Percentiles rank a stretch among this genome's conserved stretches.
phyloP scores from a whole-genome alignment of 2,113 vertebrate genomes.

The Dipodomys ordii region DNA sequence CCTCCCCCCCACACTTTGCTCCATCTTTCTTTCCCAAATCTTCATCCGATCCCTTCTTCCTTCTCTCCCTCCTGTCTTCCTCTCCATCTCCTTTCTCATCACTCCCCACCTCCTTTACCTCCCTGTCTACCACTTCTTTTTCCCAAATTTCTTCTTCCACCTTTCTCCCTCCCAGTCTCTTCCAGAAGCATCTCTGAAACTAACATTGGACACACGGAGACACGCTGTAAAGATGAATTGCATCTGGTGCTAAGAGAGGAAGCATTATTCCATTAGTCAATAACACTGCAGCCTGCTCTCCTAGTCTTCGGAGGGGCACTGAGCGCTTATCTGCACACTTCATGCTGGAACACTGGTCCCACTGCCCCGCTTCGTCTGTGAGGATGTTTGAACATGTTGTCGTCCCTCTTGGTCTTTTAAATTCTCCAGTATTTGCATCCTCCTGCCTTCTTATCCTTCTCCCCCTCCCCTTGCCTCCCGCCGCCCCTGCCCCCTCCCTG shows the following conservation, averaged over 20 bases:
- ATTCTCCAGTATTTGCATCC: not conserved
- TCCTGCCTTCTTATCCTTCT: not conserved
- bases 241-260: not conserved
- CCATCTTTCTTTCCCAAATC: not conserved
- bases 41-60: not conserved
- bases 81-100: not conserved
- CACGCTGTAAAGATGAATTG: not conserved
- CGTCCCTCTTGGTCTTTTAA: not conserved
- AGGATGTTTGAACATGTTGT: not conserved
- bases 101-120: not conserved
- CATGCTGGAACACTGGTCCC: not conserved
- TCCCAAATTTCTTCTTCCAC: rapidly evolving
- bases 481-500: not conserved
- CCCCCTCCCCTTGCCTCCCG: too few species aligned
- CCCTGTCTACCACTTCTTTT: not conserved
- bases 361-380: rapidly evolving
- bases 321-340: not conserved
- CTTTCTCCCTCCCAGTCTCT: not conserved
- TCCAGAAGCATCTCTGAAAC: not conserved
- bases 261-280: not conserved
- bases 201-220: not conserved
- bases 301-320: not conserved
- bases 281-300: not conserved
- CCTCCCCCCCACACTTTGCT: not conserved
- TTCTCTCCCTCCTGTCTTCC: not conserved